These are phyloP conservation scores for Epinephelus cyanopodus DNA, from an alignment of 2,113 vertebrate species.

Conservation along the genomic window DNA sequence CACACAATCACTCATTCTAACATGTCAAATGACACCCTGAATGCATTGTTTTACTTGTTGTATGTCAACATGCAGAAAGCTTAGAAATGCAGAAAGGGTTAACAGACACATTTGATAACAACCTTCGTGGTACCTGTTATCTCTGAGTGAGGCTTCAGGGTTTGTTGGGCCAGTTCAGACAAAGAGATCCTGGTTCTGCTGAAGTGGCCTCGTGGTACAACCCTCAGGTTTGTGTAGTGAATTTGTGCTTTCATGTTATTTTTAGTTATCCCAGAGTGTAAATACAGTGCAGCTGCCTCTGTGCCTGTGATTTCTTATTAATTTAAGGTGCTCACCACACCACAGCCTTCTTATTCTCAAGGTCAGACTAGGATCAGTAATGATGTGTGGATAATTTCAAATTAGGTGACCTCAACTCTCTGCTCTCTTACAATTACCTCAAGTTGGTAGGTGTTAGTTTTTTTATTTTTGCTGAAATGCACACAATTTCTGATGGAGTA, in stretches of 20 bases:
- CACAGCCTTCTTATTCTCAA: not conserved
- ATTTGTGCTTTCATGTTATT: not conserved
- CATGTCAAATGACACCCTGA: too few species aligned
- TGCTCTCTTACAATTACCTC: not conserved
- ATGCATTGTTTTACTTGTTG: too few species aligned
- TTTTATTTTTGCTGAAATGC: not conserved
- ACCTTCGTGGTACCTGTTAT: too few species aligned
- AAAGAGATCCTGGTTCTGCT: too few species aligned
- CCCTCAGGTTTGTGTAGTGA: too few species aligned
- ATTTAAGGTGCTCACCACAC: not conserved
- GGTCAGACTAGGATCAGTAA: not conserved
- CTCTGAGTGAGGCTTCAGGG: too few species aligned
- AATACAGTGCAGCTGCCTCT: not conserved
- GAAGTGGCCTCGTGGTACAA: too few species aligned
- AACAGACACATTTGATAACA: too few species aligned
- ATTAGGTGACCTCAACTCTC: not conserved
- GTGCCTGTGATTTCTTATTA: not conserved
- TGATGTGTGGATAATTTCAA: not conserved
- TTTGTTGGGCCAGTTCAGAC: too few species aligned
- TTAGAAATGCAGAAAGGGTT: too few species aligned
- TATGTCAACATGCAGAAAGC: too few species aligned
- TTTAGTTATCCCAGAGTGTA: not conserved
- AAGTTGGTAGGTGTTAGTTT: not conserved
- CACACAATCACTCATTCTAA: too few species aligned
- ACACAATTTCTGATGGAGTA: not conserved